Evolutionary conservation across 2,888 invertebrate genomes (phyloP).

Genomic region (Philhelius pedissequus): DNA sequence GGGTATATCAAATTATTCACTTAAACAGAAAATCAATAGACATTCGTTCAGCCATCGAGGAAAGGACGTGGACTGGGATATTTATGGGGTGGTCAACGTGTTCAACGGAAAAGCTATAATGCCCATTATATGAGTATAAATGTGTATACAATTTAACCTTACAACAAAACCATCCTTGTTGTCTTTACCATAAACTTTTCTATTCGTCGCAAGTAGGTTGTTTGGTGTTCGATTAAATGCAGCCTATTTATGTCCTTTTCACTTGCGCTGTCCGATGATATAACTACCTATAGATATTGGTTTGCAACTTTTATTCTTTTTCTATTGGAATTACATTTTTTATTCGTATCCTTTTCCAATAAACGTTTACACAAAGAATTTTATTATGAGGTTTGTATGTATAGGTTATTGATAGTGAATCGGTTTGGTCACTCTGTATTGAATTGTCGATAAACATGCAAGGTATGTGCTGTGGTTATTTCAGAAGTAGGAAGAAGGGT

Average conservation of each 20-base stretch:
- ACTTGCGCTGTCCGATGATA: conserved; percentile 12
- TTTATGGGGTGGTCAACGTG: conserved; percentile 1
- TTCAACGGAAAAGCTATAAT: not conserved
- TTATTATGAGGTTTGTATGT: not conserved
- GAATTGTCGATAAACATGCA: not conserved
- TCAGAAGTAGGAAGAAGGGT: not conserved
- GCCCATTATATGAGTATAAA: not conserved
- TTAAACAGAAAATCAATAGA: conserved; percentile 58
- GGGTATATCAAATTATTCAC: conserved; percentile 60
- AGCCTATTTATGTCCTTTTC: conserved; percentile 30
- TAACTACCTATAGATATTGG: conserved; percentile 1
- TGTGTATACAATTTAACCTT: not conserved
- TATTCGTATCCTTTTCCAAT: not conserved
- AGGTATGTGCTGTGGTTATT: not conserved
- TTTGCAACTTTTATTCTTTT: not conserved
- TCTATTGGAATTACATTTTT: not conserved
- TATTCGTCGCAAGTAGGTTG: not conserved
- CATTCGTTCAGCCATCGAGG: conserved; percentile 9
- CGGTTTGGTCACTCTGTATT: not conserved
- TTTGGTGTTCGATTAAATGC: conserved; percentile 22
- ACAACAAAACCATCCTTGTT: not conserved
- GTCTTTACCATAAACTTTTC: not conserved
- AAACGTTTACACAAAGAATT: not conserved
- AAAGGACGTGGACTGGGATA: conserved; percentile 45
- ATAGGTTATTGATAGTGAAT: not conserved